A percentile compares a stretch with the other conserved stretches of the same genome.
These are phyloP conservation scores for Apantesis nais DNA, from an alignment of 2,888 invertebrate species.

Conservation along the genomic window DNA sequence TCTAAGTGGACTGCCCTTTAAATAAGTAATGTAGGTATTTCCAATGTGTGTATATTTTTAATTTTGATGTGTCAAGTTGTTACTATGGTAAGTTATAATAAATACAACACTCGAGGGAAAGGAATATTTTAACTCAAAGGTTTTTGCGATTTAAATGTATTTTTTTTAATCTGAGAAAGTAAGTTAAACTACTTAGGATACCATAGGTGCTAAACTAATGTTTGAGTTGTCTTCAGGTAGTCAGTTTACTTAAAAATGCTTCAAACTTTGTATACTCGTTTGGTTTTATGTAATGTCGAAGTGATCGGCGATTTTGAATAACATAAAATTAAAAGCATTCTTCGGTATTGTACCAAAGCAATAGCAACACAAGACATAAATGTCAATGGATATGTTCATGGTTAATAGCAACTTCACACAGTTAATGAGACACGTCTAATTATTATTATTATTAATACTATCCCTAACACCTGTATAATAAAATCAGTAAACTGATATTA, in stretches of 20 bases:
- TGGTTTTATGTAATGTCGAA: neutral
- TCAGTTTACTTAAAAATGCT: neutral
- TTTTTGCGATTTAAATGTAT: neutral
- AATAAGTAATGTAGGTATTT: neutral
- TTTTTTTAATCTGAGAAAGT: neutral
- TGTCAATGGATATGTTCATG: constrained; percentile 32
- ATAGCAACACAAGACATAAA: constrained; percentile 57
- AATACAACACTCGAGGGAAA: no score
- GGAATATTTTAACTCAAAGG: neutral
- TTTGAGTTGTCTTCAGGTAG: neutral
- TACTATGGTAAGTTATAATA: no score
- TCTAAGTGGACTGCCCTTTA: no score
- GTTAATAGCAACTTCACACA: constrained; percentile 29
- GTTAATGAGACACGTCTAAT: constrained; percentile 36
- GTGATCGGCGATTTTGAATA: constrained; percentile 45
- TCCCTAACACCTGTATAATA: constrained; percentile 20
- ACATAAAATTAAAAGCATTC: constrained; percentile 48
- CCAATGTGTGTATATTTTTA: no score
- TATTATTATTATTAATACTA: constrained; percentile 35
- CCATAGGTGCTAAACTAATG: neutral
- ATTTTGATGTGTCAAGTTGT: no score
- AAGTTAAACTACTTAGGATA: no score
- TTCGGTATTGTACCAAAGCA: constrained; percentile 38
- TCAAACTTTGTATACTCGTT: neutral
- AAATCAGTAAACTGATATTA: constrained; percentile 9